Base-by-base conservation (phyloP, 2,797 vertebrate genomes). In the Pyrocephalus nanus region DNA sequence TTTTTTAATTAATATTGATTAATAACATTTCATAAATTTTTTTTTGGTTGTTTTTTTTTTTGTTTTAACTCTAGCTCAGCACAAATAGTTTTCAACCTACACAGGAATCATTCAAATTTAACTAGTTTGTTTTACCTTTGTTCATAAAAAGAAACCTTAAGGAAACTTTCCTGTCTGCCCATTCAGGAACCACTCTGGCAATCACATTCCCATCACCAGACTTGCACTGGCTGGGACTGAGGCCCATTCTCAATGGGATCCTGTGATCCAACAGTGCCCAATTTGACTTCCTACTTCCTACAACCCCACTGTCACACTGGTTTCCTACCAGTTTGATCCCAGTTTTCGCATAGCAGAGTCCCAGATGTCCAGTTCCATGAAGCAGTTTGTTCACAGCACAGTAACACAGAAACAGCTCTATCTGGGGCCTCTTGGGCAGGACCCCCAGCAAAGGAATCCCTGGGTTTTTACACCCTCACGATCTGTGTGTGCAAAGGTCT, bases 251-350 rank as follows among this genome's bases (percentile, higher is more conserved):
- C n/a, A 60, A 15, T 6, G 7, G 30, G 30, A 26, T 61, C 30
- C 34, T 57, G 22, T n/a, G 23, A 21, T n/a, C 20, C 29, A 14
- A 14, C 0, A 2, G 23, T 62, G 11, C 11, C 18, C 0, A 0
- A 3, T 1, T 43, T 72, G 18, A 12, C 13, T 43, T 6, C 22
- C 11, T 29, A 8, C 15, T n/a, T n/a, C n/a, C n/a, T n/a, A n/a
- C 4, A 17, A 6, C 7, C 13, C 19, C 11, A 38, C 1, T 15
- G 11, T 38, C 36, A 30, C 8, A n/a, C 15, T 38, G 16, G 5
- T 55, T n/a, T 76, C 64, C 36, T 50, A 43, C 9, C 32, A 50
- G 2, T 43, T 55, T 10, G 25, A 6, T 20, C 19, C 34, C 9
- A 57, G 8, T 6, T 21, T 64, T 70, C 13, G 9, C 4, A 15